Evolutionary conservation across 2,888 invertebrate species (phyloP), one percentile per base, ranked within the genome.

Genomic region (Cosmorhoe ocellata): DNA sequence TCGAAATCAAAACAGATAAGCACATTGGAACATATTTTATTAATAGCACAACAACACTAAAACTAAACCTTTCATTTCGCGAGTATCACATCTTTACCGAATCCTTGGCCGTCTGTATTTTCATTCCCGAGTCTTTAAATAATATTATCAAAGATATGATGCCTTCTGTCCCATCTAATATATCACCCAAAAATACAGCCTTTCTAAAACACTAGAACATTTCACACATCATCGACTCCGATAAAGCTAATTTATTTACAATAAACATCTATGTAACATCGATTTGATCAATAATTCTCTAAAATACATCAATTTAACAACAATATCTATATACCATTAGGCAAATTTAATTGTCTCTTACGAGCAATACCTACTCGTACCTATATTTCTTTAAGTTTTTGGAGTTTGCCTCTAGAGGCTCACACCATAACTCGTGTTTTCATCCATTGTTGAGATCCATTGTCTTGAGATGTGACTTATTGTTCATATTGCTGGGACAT

Each of bases 111-210:
- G 38, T 51, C 53, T 53, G 53, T 51, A 59, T 57, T 59, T 37
- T 45, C 51, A 50, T 55, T 46, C 52, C 56, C 41, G 38, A 74
- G 72, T 71, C 71, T 71, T 71, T 67, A 72, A 74, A 81, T 79
- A 79, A 74, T 76, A 71, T 76, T 81, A 81, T 81, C 79, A 84
- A 84, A 84, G 86, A 88, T 88, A 87, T 89, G 87, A 74, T 78
- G 79, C 71, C 79, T 67, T 74, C 77, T 78, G 70, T 78, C 80
- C 77, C 76, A 71, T 78, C 80, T 79, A 85, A 86, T 86, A 89
- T 89, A 88, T 89, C 87, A 88, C 88, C 84, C 85, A 88, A 89
- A 88, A 89, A 89, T 90, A 89, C 89, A 89, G 86, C 87, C 87
- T 85, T 86, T 86, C 85, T 81, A 85, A 83, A 85, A 79, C 74